Percentiles rank a stretch among this genome's conserved stretches.
Conservation (phyloP, 2,113 vertebrate genomes). For the Podocnemis expansa region DNA sequence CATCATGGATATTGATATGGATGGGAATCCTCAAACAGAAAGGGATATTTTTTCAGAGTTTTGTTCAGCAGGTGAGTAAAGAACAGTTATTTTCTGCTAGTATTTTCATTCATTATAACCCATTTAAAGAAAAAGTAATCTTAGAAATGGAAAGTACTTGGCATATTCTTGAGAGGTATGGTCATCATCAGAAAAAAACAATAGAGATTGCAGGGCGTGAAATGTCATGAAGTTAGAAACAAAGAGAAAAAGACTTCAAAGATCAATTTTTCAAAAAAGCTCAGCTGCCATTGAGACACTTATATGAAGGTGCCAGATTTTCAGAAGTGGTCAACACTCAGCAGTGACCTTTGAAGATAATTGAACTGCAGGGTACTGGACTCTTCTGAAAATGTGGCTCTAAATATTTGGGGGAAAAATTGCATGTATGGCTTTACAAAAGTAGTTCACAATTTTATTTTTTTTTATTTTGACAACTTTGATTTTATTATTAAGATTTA, state of each 20-base stretch:
- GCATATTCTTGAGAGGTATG: not conserved
- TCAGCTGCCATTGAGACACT: not conserved
- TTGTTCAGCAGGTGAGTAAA: conserved; percentile 71
- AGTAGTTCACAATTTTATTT: not conserved
- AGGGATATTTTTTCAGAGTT: conserved; percentile 74
- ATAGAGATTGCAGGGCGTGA: not conserved
- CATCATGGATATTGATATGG: conserved; percentile 68
- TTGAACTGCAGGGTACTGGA: not conserved
- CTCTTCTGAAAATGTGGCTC: not conserved
- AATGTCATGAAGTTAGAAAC: not conserved
- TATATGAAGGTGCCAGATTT: not conserved
- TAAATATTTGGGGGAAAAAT: not conserved
- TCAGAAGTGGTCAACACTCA: not conserved
- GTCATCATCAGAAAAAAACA: not conserved
- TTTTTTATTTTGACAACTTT: not conserved
- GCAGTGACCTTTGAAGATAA: not conserved
- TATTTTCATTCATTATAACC: not conserved
- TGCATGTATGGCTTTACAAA: not conserved
- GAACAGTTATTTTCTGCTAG: not conserved
- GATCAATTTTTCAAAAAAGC: not conserved
- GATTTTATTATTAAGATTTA: not conserved
- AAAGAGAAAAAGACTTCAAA: not conserved
- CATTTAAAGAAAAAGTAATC: not conserved
- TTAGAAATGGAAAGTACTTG: not conserved
- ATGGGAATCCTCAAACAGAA: conserved; percentile 70